A percentile compares a stretch with the other conserved stretches of the same genome.
phyloP scores from a whole-genome alignment of 1,140 invertebrate genomes.

The Camponotus vicinus region DNA sequence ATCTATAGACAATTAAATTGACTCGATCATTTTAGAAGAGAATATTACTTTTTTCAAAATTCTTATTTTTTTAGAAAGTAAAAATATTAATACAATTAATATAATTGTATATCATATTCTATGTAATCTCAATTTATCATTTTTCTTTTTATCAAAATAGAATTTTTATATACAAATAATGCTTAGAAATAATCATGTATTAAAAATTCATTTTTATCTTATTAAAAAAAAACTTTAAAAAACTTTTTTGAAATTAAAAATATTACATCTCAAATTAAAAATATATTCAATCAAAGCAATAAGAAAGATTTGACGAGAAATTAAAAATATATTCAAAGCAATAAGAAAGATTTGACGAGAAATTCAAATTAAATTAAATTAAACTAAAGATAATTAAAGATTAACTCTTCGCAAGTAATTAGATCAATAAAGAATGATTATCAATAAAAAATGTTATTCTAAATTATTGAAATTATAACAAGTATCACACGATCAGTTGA shows the following conservation, averaged over 20 bases:
- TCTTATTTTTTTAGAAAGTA: background rate
- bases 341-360: too few species aligned
- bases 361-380: too few species aligned
- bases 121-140: background rate
- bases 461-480: background rate
- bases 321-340: too few species aligned
- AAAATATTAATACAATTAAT: background rate
- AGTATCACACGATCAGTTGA: background rate
- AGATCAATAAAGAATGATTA: background rate
- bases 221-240: too few species aligned
- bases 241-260: too few species aligned
- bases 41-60: background rate
- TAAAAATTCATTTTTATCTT: too few species aligned
- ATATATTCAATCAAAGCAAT: too few species aligned
- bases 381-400: background rate
- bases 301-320: too few species aligned
- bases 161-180: background rate
- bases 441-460: background rate
- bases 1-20: conserved; percentile 24
- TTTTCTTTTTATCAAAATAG: background rate
- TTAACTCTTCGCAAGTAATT: background rate
- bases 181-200: background rate
- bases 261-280: too few species aligned
- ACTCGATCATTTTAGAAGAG: conserved; percentile 8
- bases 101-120: background rate